Percentiles rank a stretch among this genome's conserved stretches.
Conservation (phyloP, 1,140 invertebrate species). For the honey bee (Apis mellifera) region Amel_HAv3.1 CM009934.2:7321001-7321500, state of each 20-base stretch:
- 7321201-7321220: conserved; percentile 1
- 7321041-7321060: no score
- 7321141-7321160: no score
- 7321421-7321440: conserved; percentile 19
- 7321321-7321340: neutral
- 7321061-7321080: no score
- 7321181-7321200: neutral
- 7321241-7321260: conserved; percentile 50
- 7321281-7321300: conserved; percentile 60
- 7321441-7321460: conserved; percentile 26
- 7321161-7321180: no score
- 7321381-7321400: neutral
- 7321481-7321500: neutral
- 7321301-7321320: neutral
- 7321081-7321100: no score
- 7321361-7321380: neutral
- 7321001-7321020: no score
- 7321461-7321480: neutral
- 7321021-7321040: no score
- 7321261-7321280: conserved; percentile 55
- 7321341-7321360: conserved; percentile 9
- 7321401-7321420: neutral
- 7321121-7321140: no score
- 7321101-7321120: no score
- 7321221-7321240: conserved; percentile 48